Conservation (phyloP, 2,797 vertebrate genomes). For the Sebastes minor region DNA sequence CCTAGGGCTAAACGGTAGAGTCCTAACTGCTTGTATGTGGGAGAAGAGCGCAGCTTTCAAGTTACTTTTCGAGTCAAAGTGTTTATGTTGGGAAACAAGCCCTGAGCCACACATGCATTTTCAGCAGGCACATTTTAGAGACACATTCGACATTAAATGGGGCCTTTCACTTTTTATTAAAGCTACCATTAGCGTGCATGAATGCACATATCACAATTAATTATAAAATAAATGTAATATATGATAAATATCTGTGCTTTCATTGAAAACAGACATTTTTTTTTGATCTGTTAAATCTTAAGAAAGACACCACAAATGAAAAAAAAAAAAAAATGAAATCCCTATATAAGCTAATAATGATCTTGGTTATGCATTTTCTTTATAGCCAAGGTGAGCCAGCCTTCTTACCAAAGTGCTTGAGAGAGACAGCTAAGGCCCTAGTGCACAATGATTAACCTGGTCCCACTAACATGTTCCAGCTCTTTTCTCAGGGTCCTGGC, state of each 20-base stretch:
- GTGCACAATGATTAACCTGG: conserved; percentile 78
- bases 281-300: background rate
- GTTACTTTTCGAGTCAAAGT: conserved; percentile 53
- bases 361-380: conserved; percentile 12
- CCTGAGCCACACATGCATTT: conserved; percentile 55
- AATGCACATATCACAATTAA: conserved; percentile 49
- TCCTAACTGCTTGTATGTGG: conserved; percentile 43
- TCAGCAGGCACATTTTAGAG: conserved; percentile 48
- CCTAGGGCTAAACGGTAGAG: conserved; percentile 38
- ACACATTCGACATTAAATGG: conserved; percentile 60
- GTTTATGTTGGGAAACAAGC: conserved; percentile 59
- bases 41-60: conserved; percentile 51
- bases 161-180: conserved; percentile 58
- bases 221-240: conserved; percentile 4
- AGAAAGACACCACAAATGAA: background rate
- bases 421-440: conserved; percentile 57
- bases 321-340: background rate
- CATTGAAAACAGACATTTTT: background rate
- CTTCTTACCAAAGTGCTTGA: conserved; percentile 19
- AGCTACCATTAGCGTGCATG: conserved; percentile 46
- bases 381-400: conserved; percentile 53
- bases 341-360: background rate
- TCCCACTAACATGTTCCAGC: conserved; percentile 64
- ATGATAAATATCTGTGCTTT: conserved; percentile 25
- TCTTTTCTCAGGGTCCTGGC: conserved; percentile 71